Evolutionary conservation across 2,113 vertebrate species (phyloP), one percentile per base, ranked within the genome.

Genomic region (Colinus virginianus): DNA sequence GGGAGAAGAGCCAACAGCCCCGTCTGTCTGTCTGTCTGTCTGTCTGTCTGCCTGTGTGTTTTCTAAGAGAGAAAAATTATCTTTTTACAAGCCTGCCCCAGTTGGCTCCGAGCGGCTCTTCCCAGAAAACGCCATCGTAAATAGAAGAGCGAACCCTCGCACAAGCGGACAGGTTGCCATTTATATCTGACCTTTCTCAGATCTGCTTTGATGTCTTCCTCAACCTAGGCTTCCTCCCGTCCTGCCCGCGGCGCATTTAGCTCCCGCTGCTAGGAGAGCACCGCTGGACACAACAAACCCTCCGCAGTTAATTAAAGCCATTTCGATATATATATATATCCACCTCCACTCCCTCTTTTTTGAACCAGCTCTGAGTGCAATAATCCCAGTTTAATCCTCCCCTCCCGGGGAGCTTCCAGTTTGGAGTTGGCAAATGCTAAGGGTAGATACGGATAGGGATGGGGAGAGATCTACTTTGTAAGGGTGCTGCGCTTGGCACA

Each of bases 111-210:
- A 32, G 85, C 91, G 75, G 93, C 93, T 80, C 95, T 94, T 96
- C 94, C 95, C 94, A 96, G 96, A 93, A 96, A 96, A 94, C 78
- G 26, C 91, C 92, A 38, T 93, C 78, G 76, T 71, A 96, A 95
- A 96, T 78, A 95, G 92, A 87, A 94, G 95, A 91, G 91, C 95
- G 96, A 90, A 92, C 87, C 78, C 9, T 49, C 92, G 93, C 94
- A 85, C 48, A 91, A 86, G 85, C 0, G 92, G 82, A 79, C 93
- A 94, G 94, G 87, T 92, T 94, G 89, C 79, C 84, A 59, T 96
- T 95, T 90, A 85, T 90, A 94, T 81, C 79, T 91, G 96, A 94
- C 93, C 82, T 94, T 94, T 88, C 82, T 96, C 91, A 92, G 91
- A 30, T 85, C 82, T 59, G 48, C 90, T 95, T 69, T 90, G 84